phyloP scores from a whole-genome alignment of 2,888 invertebrate genomes.

The Phalangium opilio region DNA sequence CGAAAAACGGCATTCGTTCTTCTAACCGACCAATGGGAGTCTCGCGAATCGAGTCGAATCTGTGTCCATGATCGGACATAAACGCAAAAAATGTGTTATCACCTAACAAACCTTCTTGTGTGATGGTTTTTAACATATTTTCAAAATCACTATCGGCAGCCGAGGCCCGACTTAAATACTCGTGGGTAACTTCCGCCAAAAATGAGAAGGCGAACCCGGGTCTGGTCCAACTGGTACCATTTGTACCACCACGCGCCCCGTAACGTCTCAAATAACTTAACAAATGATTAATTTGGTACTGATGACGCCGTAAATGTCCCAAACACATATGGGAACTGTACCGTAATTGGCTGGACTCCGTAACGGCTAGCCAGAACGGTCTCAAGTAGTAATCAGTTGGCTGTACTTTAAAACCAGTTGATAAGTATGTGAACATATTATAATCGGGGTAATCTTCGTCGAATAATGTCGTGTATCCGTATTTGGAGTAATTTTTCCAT shows the following conservation, averaged over 20 bases:
- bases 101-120: slow-evolving; percentile 13
- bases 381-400: slow-evolving; percentile 74
- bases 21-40: slow-evolving; percentile 31
- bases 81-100: slow-evolving; percentile 16
- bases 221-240: neutral
- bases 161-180: slow-evolving; percentile 30
- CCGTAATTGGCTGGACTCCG: slow-evolving; percentile 16
- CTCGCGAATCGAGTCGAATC: slow-evolving; percentile 28
- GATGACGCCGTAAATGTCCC: slow-evolving; percentile 22
- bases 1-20: slow-evolving; percentile 30
- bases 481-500: slow-evolving; percentile 60
- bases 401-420: slow-evolving; percentile 59
- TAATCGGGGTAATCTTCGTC: slow-evolving; percentile 67
- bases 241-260: too few species aligned
- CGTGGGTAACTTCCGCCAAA: slow-evolving; percentile 33
- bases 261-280: neutral
- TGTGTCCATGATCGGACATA: slow-evolving; percentile 31
- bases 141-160: slow-evolving; percentile 31
- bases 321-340: slow-evolving; percentile 19
- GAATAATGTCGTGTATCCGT: slow-evolving; percentile 58
- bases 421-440: slow-evolving; percentile 62
- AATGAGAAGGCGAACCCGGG: slow-evolving; percentile 30
- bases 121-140: slow-evolving; percentile 25
- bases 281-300: slow-evolving; percentile 22
- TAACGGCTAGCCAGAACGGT: slow-evolving; percentile 46